phyloP scores from a whole-genome alignment of 30 jellyfish, hydroid and myxozoan genomes.

The Sanderia malayensis region DNA sequence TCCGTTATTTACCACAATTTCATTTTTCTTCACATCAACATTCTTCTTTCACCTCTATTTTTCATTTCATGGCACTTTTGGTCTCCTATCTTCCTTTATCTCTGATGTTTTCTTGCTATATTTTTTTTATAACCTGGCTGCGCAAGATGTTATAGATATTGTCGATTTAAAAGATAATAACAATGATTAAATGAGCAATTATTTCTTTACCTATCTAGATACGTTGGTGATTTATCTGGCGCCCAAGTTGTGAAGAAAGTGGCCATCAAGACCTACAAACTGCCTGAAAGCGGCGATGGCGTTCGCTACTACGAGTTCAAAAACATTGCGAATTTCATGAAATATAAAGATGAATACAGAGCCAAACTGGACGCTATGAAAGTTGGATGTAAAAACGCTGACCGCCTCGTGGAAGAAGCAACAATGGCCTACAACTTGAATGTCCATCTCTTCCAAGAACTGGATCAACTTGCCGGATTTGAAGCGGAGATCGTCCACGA shows the following conservation, averaged over 20 bases:
- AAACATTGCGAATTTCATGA: constrained; percentile 27
- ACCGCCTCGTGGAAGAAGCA: constrained; percentile 65
- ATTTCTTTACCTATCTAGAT: constrained; percentile 25
- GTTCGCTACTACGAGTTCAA: constrained; percentile 57
- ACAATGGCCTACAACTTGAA: constrained; percentile 44
- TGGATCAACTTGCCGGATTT: constrained; percentile 65
- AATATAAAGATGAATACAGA: constrained; percentile 56
- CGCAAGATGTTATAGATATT: no score
- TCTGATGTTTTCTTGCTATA: no score
- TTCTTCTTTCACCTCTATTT: no score
- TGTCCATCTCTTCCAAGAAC: constrained; percentile 55
- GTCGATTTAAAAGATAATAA: not conserved
- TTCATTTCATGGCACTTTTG: no score
- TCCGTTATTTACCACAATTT: no score
- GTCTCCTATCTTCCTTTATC: no score
- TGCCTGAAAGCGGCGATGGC: constrained; percentile 74
- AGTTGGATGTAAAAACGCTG: constrained; percentile 44
- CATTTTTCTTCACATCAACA: no score
- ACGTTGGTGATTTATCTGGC: constrained; percentile 80
- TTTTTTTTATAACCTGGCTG: no score
- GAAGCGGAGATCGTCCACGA: constrained; percentile 65
- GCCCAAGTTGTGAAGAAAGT: constrained; percentile 64
- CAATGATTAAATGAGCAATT: no score
- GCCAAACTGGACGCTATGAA: constrained; percentile 39
- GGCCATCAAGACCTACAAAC: constrained; percentile 52